Base-by-base conservation (phyloP, 2,113 vertebrate genomes). In the Harpagus bidentatus region DNA sequence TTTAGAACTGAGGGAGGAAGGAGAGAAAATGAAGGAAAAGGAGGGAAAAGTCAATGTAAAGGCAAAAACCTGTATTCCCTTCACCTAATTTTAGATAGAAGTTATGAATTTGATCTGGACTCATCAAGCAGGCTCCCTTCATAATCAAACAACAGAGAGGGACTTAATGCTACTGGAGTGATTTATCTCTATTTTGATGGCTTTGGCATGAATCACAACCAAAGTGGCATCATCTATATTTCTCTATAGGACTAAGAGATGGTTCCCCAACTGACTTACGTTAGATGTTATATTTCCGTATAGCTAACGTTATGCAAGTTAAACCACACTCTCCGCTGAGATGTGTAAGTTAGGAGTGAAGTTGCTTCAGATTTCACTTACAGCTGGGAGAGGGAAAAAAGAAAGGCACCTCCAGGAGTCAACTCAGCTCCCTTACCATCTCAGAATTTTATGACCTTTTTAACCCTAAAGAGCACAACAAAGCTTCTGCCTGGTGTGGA, bases 271-370 rank as follows among this genome's bases (percentile, higher is more conserved):
- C 3, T 53, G 32, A 70, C 20, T 74, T 67, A 34, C 4, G 9
- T 18, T 31, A 31, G 12, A 55, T 55, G 32, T 18, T 67, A 21
- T 84, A 8, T 16, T 84, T 58, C 47, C 7, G 2, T 18, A 62
- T 0, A 83, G 13, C 11, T 67, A 43, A 56, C 0, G 0, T 62
- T 16, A 61, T 10, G 9, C 1, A 3, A 82, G 50, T 19, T 87
- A 74, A 94, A 89, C 23, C 0, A 1, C 29, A 38, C 12, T 62
- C 45, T 62, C 29, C 1, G 1, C 15, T 38, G n/a, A 93, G 55
- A 53, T 7, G 34, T 2, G 0, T 4, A 42, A 66, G 21, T 56
- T 17, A 72, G 10, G 14, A 83, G 20, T 13, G 19, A 70, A 66
- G 43, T 4, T 3, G 1, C 31, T 83, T 47, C 45, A 94, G 43